These are phyloP conservation scores for Amphiprion ocellaris DNA, from an alignment of 2,113 vertebrate genomes.

Conservation along the genomic window DNA sequence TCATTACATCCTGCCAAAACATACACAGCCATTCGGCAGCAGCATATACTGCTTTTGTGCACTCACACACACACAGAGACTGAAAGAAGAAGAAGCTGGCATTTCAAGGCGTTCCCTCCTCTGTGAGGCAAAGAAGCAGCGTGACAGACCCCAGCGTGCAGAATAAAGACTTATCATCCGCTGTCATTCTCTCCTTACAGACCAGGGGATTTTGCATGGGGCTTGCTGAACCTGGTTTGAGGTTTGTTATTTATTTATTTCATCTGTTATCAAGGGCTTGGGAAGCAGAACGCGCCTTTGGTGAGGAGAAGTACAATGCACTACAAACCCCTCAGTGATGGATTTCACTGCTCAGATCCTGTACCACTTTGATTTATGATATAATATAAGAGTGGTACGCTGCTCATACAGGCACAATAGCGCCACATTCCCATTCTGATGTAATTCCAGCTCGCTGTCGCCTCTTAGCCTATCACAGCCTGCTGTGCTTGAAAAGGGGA, in stretches of 20 bases:
- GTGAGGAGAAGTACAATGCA: slow-evolving; percentile 63
- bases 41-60: slow-evolving; percentile 5
- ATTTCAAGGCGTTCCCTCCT: slow-evolving; percentile 66
- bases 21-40: background rate
- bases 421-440: slow-evolving; percentile 45
- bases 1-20: slow-evolving; percentile 30
- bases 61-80: slow-evolving; percentile 4
- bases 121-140: slow-evolving; percentile 54
- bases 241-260: slow-evolving; percentile 75
- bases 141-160: slow-evolving; percentile 67
- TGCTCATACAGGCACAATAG: slow-evolving; percentile 53
- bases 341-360: slow-evolving; percentile 69
- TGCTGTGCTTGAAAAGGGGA: slow-evolving; percentile 50
- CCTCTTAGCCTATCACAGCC: slow-evolving; percentile 47
- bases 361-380: slow-evolving; percentile 70
- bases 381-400: slow-evolving; percentile 60
- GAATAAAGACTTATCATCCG: slow-evolving; percentile 73
- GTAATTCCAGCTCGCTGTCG: slow-evolving; percentile 55
- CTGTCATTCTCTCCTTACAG: slow-evolving; percentile 68
- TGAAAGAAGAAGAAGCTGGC: slow-evolving; percentile 45
- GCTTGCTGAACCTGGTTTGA: slow-evolving; percentile 62
- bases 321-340: slow-evolving; percentile 66
- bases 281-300: slow-evolving; percentile 63
- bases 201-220: slow-evolving; percentile 65
- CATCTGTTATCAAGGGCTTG: slow-evolving; percentile 64